Percentiles rank a stretch among this genome's conserved stretches.
Evolutionary conservation across 2,113 vertebrate genomes (phyloP).

Genomic region (Cyprinodon tularosa): DNA sequence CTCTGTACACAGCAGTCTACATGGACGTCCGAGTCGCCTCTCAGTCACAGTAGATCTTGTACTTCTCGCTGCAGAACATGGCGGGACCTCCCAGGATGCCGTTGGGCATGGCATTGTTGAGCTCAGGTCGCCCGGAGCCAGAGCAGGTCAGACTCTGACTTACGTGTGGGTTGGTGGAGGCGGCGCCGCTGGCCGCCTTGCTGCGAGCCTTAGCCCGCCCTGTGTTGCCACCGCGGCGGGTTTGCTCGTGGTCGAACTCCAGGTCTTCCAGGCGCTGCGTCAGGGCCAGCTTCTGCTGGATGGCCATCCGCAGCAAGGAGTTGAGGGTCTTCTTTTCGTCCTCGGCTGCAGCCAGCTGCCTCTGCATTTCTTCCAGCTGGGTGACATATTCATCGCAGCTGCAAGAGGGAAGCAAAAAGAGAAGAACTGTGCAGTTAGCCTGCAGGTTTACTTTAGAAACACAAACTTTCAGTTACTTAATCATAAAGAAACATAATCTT

Average conservation of each 20-base stretch:
- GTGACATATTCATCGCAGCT: constrained; percentile 98
- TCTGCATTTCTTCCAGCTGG: constrained; percentile 97
- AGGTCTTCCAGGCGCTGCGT: constrained; percentile 96
- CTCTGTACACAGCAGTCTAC: constrained; percentile 75
- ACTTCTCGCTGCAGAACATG: constrained; percentile 95
- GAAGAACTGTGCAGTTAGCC: neutral
- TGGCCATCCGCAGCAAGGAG: constrained; percentile 96
- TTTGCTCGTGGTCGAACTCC: constrained; percentile 93
- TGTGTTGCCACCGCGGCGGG: constrained; percentile 84
- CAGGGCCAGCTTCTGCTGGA: constrained; percentile 98
- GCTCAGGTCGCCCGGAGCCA: constrained; percentile 76
- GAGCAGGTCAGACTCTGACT: constrained; percentile 90
- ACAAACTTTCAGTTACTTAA: neutral
- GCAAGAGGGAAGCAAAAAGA: constrained; percentile 24
- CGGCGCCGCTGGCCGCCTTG: constrained; percentile 36
- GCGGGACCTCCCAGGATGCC: constrained; percentile 84
- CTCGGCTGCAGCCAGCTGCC: constrained; percentile 94
- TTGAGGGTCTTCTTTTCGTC: constrained; percentile 99
- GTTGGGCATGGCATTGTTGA: constrained; percentile 73
- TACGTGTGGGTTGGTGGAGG: constrained; percentile 85
- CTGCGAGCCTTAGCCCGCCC: constrained; percentile 82
- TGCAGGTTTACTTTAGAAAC: neutral
- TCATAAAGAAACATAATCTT: too few species aligned
- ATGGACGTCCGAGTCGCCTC: constrained; percentile 57
- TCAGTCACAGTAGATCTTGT: constrained; percentile 98